phyloP scores from a whole-genome alignment of 2,797 vertebrate genomes.

The Etheostoma nigrum region DNA sequence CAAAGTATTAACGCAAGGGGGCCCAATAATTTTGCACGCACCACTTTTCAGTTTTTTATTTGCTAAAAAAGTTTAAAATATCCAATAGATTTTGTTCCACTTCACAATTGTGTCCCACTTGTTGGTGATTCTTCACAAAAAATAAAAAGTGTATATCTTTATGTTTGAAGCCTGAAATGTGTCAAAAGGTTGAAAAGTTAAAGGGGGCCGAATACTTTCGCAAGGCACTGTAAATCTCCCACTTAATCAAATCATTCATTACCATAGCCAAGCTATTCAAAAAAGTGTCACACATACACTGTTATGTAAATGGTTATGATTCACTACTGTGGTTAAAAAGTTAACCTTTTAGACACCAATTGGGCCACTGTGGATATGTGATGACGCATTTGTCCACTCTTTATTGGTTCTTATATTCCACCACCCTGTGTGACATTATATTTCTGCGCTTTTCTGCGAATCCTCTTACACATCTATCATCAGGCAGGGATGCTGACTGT shows the following conservation, averaged over 20 bases:
- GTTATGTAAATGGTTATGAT: slow-evolving; percentile 12
- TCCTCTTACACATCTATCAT: slow-evolving; percentile 57
- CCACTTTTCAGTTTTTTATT: no score
- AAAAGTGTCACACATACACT: background rate
- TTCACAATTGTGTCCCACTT: no score
- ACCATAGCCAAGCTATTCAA: background rate
- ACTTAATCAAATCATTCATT: slow-evolving; percentile 34
- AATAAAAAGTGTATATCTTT: no score
- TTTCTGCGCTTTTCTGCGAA: slow-evolving; percentile 39
- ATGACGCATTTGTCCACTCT: slow-evolving; percentile 44
- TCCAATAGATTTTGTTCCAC: no score
- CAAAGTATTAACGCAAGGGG: no score
- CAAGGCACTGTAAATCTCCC: background rate
- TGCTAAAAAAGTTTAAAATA: no score
- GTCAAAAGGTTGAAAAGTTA: no score
- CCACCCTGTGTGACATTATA: slow-evolving; percentile 43
- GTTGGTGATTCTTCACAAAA: no score
- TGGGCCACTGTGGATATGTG: slow-evolving; percentile 32
- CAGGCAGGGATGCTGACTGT: slow-evolving; percentile 70
- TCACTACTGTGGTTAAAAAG: slow-evolving; percentile 5
- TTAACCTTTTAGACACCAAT: slow-evolving; percentile 39
- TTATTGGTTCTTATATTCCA: slow-evolving; percentile 41
- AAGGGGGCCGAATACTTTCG: no score
- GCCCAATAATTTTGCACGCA: no score
- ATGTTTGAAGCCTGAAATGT: no score